Conservation (phyloP, 1,140 invertebrate genomes). For the Drosophila nebulosa region DNA sequence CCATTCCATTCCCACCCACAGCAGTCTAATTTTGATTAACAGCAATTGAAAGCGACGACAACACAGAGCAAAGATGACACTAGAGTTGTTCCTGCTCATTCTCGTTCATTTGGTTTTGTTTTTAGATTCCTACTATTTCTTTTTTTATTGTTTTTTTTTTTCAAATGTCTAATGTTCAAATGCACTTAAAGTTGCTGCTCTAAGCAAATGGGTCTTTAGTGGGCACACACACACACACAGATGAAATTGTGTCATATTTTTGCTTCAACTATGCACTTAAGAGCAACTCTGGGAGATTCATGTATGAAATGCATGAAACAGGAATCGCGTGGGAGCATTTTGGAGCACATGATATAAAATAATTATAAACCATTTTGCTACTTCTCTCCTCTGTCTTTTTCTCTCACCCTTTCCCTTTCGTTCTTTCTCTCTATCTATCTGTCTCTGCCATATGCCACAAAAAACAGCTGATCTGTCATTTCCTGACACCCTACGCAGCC, state of each 20-base stretch:
- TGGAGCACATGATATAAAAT: background rate
- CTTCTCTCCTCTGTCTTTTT: background rate
- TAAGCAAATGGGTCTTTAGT: slow-evolving; percentile 47
- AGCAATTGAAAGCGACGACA: slow-evolving; percentile 40
- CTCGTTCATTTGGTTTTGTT: slow-evolving; percentile 4
- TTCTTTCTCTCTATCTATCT: background rate
- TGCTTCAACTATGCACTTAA: slow-evolving; percentile 27
- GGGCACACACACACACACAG: background rate
- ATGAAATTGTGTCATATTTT: slow-evolving; percentile 45
- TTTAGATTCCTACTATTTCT: slow-evolving; percentile 24
- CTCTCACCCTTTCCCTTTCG: no score
- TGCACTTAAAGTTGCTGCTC: slow-evolving; percentile 59
- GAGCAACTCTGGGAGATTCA: slow-evolving; percentile 40
- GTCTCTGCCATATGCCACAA: background rate
- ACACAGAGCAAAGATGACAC: background rate
- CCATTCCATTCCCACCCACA: slow-evolving; percentile 13
- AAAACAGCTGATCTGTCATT: slow-evolving; percentile 59
- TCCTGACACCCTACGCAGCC: background rate
- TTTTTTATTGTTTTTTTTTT: slow-evolving; percentile 13
- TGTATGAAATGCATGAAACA: slow-evolving; percentile 42
- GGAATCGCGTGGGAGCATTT: slow-evolving; percentile 54
- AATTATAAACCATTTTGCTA: slow-evolving; percentile 3
- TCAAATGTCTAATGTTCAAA: slow-evolving; percentile 56
- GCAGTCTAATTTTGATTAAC: slow-evolving; percentile 44
- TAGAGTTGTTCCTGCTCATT: background rate